Conservation (phyloP, 2,113 vertebrate species). For the Mus pahari region DNA sequence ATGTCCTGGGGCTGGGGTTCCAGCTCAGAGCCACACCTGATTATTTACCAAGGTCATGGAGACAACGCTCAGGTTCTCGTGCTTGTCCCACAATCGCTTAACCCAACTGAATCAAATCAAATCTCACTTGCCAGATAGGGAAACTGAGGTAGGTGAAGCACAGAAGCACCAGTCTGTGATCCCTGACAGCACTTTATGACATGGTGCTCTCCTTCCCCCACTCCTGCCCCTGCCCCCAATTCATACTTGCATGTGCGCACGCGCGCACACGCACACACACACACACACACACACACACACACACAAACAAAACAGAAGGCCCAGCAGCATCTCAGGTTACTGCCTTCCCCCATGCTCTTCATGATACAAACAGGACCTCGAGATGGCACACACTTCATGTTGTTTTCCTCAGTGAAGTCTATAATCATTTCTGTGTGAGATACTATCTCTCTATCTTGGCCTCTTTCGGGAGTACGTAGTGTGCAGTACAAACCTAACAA, state of each 20-base stretch:
- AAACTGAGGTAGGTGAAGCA: background rate
- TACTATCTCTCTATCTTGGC: background rate
- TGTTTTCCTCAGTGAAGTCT: background rate
- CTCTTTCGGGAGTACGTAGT: background rate
- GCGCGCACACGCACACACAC: too few relatives aligned
- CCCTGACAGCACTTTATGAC: background rate
- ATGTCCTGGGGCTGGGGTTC: background rate
- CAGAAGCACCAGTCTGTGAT: background rate
- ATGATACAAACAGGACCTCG: background rate
- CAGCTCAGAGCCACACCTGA: background rate
- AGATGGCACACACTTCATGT: rapidly evolving
- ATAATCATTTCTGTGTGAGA: background rate
- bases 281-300: too few relatives aligned
- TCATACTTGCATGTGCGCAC: too few relatives aligned
- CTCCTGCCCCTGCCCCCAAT: too few relatives aligned
- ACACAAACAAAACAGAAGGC: too few relatives aligned
- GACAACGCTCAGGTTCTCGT: background rate
- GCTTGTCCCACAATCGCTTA: background rate
- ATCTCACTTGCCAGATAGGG: background rate
- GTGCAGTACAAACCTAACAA: too few relatives aligned
- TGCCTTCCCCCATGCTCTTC: too few relatives aligned
- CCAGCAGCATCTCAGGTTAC: rapidly evolving
- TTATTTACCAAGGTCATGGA: too few relatives aligned
- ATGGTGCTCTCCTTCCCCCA: background rate
- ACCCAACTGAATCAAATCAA: background rate